phyloP scores from a whole-genome alignment of 2,113 vertebrate genomes.

The Ariopsis seemanni region DNA sequence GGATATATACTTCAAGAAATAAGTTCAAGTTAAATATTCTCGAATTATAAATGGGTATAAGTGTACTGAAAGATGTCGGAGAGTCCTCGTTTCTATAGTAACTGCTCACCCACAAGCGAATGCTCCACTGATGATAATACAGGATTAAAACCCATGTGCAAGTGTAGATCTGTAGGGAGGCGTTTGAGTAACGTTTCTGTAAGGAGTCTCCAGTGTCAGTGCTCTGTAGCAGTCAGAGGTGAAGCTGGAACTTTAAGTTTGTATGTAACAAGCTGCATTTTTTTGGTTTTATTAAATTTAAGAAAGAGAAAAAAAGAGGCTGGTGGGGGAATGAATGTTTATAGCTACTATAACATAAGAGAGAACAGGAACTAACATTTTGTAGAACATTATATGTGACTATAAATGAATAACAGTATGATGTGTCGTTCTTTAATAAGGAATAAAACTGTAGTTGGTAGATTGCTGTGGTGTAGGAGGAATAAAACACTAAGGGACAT shows the following conservation, averaged over 20 bases:
- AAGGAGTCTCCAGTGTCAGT: background rate
- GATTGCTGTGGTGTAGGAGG: background rate
- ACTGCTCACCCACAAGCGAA: background rate
- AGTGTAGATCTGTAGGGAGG: background rate
- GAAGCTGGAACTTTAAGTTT: background rate
- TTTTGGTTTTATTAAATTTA: background rate
- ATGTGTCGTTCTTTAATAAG: background rate
- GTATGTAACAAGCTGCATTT: no score
- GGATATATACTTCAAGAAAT: no score
- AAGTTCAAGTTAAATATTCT: background rate
- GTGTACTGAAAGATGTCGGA: background rate
- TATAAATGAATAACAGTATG: background rate
- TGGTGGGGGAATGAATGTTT: background rate
- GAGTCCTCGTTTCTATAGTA: background rate
- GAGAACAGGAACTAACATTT: background rate
- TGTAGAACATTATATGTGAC: background rate
- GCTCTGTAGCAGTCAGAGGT: background rate
- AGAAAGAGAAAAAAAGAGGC: background rate
- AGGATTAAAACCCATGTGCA: background rate
- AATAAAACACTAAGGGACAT: background rate
- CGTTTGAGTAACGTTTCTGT: background rate
- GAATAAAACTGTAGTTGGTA: background rate
- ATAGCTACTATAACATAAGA: background rate
- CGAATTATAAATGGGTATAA: background rate
- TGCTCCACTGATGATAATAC: background rate